Base-by-base conservation (phyloP, 1,140 invertebrate species). In the Drosophila navojoa region DNA sequence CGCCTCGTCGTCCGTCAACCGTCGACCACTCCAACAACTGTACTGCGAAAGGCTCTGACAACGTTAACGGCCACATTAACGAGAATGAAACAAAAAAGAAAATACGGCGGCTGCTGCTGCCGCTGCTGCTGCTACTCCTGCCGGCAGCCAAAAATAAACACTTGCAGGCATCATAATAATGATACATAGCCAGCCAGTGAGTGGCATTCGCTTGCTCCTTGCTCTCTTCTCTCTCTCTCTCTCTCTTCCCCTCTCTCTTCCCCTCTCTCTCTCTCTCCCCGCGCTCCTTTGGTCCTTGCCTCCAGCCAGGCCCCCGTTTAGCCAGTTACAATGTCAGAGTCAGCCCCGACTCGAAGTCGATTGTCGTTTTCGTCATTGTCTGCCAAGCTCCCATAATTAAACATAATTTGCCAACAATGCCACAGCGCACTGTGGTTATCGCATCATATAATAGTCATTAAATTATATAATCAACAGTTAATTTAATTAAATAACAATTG, bases 11-110 rank as follows among this genome's bases (percentile, higher is more conserved):
- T 5, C 27, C 27, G 27, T 29, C 50, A n/a, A 9, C 54, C 15
- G 35, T 35, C 40, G 40, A 13, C 32, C 63, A 44, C 76, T 57
- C 60, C 54, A 63, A 47, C 69, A 71, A 66, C 71, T 71, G 73
- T 89, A 82, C 79, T 75, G 77, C 77, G 85, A 78, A 69, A 66
- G 71, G 80, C 82, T 84, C 82, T 81, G 85, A 90, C 80, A 89
- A 85, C 80, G 84, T 90, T 85, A 89, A 89, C 79, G 80, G 77
- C 57, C 84, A 76, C 80, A 89, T 90, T 90, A 90, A 89, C 74
- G 71, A 81, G 86, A 32, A 32, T 80, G 78, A 29, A 50, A 49
- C 29, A 47, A 19, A 27, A 58, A 57, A 38, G 7, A 7, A 35
- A 35, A 35, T 35, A 35, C 32, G 32, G 7, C 19, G 19, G 2